phyloP scores from a whole-genome alignment of 2,113 vertebrate species.

The Leucosticte australis region DNA sequence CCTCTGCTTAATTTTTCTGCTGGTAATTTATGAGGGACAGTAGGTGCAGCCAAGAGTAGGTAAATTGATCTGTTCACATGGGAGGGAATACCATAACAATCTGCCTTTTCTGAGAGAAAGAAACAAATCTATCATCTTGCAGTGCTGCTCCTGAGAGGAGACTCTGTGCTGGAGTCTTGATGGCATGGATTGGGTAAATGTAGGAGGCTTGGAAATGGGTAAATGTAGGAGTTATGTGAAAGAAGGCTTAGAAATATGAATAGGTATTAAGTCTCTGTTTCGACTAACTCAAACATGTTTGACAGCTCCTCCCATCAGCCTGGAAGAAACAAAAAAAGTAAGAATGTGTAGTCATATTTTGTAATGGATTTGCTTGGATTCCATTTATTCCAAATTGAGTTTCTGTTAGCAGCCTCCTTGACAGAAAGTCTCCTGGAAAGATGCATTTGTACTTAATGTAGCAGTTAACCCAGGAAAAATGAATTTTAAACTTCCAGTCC shows the following conservation, averaged over 20 bases:
- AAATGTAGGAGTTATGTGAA: neutral
- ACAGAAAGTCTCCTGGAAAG: neutral
- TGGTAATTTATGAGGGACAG: neutral
- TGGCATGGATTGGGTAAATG: neutral
- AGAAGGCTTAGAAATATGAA: neutral
- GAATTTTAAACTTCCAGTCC: neutral
- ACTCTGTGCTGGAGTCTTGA: neutral
- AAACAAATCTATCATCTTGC: neutral
- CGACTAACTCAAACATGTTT: neutral
- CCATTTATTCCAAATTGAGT: neutral
- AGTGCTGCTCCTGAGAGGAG: neutral
- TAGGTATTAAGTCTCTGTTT: neutral
- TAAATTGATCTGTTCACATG: neutral
- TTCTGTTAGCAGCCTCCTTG: neutral
- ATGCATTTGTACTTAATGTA: neutral
- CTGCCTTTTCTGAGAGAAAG: neutral
- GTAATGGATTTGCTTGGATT: neutral
- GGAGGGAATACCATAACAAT: neutral
- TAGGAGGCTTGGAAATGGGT: neutral
- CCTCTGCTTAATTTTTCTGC: neutral
- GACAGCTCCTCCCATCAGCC: neutral
- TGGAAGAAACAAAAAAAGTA: neutral
- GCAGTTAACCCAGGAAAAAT: neutral
- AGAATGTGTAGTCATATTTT: neutral
- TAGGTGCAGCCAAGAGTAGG: neutral